phyloP scores from a whole-genome alignment of 2,113 vertebrate species.

The Parus major region DNA sequence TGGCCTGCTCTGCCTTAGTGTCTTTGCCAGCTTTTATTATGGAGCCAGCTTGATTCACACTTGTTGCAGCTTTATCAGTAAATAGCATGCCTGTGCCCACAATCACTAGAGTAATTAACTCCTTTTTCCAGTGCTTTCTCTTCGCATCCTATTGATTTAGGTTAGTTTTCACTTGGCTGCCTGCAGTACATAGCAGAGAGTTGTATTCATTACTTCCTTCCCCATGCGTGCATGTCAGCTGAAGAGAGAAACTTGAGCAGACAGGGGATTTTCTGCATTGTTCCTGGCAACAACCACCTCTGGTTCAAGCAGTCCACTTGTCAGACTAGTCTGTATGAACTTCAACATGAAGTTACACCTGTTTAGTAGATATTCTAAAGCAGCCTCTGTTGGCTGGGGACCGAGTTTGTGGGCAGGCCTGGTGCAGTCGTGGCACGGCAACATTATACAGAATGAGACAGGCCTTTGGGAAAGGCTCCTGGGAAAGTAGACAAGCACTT shows the following conservation, averaged over 20 bases:
- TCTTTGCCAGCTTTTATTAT: neutral
- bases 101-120: neutral
- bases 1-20: neutral
- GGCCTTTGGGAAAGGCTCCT: neutral
- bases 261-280: neutral
- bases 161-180: neutral
- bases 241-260: neutral
- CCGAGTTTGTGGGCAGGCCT: neutral
- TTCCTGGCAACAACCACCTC: neutral
- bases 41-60: neutral
- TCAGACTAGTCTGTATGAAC: neutral
- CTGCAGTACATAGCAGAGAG: neutral
- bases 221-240: accelerated
- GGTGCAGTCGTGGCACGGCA: accelerated
- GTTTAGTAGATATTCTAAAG: neutral
- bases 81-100: neutral
- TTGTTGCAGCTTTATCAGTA: neutral
- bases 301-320: neutral
- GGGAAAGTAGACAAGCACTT: neutral
- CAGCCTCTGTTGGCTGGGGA: neutral
- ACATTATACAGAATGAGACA: neutral
- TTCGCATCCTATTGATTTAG: neutral
- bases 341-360: neutral
- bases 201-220: neutral
- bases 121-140: neutral